Conservation (phyloP, 2,113 vertebrate genomes). For the Probosciger aterrimus region DNA sequence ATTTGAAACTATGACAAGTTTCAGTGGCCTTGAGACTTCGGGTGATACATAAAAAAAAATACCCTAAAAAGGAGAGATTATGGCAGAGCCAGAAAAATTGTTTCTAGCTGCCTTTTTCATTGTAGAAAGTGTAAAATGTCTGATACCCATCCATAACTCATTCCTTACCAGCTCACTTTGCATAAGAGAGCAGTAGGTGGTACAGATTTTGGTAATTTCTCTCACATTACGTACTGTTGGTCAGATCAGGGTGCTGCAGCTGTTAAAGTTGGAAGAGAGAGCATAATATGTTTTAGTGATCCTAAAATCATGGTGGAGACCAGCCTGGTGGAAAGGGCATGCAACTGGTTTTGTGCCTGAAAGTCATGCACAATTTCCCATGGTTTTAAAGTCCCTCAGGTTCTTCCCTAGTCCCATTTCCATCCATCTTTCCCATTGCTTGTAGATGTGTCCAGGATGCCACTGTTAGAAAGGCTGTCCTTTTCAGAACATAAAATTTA, state of each 20-base stretch:
- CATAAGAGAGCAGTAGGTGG: not conserved
- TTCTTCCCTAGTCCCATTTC: not conserved
- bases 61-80: rapidly evolving
- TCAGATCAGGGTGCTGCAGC: not conserved
- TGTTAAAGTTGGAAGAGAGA: not conserved
- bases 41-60: not conserved
- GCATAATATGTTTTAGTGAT: not conserved
- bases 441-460: not conserved
- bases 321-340: not conserved
- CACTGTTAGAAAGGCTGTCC: not conserved
- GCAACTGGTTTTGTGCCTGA: not conserved
- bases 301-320: not conserved
- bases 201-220: not conserved
- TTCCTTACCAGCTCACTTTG: not conserved
- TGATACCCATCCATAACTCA: rapidly evolving
- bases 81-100: not conserved
- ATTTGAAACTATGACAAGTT: not conserved
- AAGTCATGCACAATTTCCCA: not conserved
- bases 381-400: not conserved
- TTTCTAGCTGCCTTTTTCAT: not conserved
- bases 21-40: not conserved
- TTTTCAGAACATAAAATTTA: not conserved
- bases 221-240: not conserved
- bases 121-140: not conserved
- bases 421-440: not conserved